Evolutionary conservation across 2,888 invertebrate species (phyloP).

Genomic region (Eretmocerus hayati): DNA sequence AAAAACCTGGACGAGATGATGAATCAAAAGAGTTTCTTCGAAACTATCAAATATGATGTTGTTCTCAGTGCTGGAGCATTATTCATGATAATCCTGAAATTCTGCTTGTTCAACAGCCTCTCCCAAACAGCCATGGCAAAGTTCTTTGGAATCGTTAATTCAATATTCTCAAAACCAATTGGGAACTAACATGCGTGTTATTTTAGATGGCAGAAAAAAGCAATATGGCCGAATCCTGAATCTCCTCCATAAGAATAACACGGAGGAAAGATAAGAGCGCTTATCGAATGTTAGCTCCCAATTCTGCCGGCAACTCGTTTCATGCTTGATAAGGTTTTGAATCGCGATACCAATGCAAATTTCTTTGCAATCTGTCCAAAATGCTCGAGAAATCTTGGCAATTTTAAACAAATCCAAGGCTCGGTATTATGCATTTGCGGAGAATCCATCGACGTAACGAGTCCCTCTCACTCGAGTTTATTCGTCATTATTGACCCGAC

Average conservation of each 20-base stretch:
- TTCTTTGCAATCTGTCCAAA: conserved; percentile 2
- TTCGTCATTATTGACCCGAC: neutral
- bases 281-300: no score
- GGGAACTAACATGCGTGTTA: no score
- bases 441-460: neutral
- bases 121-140: neutral
- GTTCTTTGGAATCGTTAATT: neutral
- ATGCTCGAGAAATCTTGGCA: neutral
- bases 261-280: no score
- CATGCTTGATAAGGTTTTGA: neutral
- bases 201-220: no score
- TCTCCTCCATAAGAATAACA: no score
- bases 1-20: no score
- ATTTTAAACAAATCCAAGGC: neutral
- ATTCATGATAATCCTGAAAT: neutral
- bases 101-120: neutral
- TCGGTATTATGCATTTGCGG: neutral
- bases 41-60: no score
- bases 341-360: neutral
- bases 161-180: no score
- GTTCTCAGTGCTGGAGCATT: no score
- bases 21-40: no score
- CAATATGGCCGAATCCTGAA: no score
- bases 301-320: neutral
- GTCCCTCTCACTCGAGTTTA: neutral